Conservation (phyloP, 2,797 vertebrate genomes). For the Eutrigla gurnardus region DNA sequence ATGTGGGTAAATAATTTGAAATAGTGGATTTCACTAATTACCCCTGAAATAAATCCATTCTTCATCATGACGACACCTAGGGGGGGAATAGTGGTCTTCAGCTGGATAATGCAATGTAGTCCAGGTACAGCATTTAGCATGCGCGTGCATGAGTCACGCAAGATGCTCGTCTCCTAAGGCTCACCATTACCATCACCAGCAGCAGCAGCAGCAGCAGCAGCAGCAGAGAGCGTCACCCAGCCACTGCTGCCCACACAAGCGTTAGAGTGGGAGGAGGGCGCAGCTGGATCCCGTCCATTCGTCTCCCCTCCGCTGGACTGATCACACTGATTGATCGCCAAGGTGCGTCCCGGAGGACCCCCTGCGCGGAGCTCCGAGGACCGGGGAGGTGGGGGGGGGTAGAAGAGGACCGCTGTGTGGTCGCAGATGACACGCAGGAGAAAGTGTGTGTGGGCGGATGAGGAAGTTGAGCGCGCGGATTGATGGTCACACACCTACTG, state of each 20-base stretch:
- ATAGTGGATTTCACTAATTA: too few relatives aligned
- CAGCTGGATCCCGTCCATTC: constrained; percentile 47
- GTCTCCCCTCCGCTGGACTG: constrained; percentile 33
- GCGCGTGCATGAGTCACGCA: constrained; percentile 58
- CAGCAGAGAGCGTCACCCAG: constrained; percentile 51
- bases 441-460: constrained; percentile 74
- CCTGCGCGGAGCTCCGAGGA: constrained; percentile 23
- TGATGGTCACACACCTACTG: constrained; percentile 68
- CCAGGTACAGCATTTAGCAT: constrained; percentile 39
- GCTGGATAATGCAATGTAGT: not conserved
- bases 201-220: constrained; percentile 12
- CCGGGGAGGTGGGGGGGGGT: not conserved
- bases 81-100: not conserved
- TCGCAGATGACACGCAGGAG: constrained; percentile 64
- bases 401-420: constrained; percentile 32
- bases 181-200: not conserved
- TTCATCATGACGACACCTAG: constrained; percentile 17
- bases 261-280: constrained; percentile 46
- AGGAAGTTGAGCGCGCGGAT: constrained; percentile 75
- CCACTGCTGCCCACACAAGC: constrained; percentile 48
- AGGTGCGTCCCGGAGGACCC: constrained; percentile 55
- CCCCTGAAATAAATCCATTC: not conserved
- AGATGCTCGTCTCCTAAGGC: constrained; percentile 44
- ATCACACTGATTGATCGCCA: constrained; percentile 69
- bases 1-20: too few relatives aligned